Conservation (phyloP, 1,140 invertebrate species). For the Drosophila gunungcola region DNA sequence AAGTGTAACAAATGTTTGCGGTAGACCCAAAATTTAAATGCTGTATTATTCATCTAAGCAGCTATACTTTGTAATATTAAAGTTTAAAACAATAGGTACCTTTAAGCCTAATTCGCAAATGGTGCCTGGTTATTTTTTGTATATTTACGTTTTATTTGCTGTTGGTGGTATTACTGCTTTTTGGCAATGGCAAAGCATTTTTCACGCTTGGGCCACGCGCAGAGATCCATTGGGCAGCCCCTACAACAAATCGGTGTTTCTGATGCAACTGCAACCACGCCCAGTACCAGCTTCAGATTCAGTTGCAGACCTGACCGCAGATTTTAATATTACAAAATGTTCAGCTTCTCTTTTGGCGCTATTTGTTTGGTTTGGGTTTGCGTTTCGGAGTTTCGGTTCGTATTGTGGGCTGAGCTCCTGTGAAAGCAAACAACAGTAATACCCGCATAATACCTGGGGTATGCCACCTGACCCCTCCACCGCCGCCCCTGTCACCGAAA, state of each 20-base stretch:
- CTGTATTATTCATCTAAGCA: too few species aligned
- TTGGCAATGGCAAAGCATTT: conserved; percentile 54
- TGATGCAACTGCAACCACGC: conserved; percentile 40
- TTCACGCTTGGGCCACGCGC: conserved; percentile 61
- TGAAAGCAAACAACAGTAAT: conserved; percentile 67
- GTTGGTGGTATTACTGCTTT: conserved; percentile 21
- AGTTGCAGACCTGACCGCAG: conserved; percentile 49
- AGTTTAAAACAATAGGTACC: conserved; percentile 1
- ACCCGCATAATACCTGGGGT: conserved; percentile 49
- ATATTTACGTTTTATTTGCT: conserved; percentile 21
- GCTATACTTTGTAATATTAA: too few species aligned
- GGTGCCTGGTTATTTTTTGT: conserved; percentile 9
- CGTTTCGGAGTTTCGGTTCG: conserved; percentile 33
- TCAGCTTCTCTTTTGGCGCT: conserved; percentile 36
- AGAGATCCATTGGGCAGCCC: conserved; percentile 42
- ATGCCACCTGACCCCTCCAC: conserved; percentile 2
- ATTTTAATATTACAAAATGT: conserved; percentile 63
- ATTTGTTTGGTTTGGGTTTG: conserved; percentile 48
- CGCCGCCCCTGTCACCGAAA: conserved; percentile 2
- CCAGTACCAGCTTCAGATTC: conserved; percentile 24
- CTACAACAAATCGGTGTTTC: neutral
- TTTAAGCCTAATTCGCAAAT: neutral
- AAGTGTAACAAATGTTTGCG: too few species aligned
- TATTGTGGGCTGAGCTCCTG: conserved; percentile 45
- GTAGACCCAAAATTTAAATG: too few species aligned